These are phyloP conservation scores for Mastomys coucha DNA, from an alignment of 2,113 vertebrate genomes.

Conservation along the genomic window DNA sequence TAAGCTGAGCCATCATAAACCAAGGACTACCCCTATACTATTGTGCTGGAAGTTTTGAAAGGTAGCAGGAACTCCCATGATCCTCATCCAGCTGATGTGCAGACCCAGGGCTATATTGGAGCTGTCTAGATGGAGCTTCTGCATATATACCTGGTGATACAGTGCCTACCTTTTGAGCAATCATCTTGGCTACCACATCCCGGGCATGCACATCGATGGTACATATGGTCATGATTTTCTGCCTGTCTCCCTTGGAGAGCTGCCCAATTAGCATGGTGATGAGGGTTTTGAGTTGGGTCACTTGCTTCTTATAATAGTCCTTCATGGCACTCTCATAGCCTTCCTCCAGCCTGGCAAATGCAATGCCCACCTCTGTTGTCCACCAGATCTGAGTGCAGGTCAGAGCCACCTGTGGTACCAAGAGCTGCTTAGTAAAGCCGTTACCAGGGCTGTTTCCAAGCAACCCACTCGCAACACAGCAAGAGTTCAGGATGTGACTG, in stretches of 20 bases:
- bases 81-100: not conserved
- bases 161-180: constrained; percentile 93
- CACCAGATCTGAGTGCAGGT: constrained; percentile 98
- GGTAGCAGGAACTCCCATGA: not conserved
- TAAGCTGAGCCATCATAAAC: not conserved
- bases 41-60: not conserved
- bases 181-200: constrained; percentile 96
- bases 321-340: constrained; percentile 95
- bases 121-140: not conserved
- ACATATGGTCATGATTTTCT: constrained; percentile 99
- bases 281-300: constrained; percentile 95
- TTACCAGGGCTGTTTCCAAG: not conserved
- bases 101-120: not conserved
- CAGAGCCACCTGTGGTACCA: constrained; percentile 90
- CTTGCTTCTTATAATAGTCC: constrained; percentile 96
- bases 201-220: constrained; percentile 97
- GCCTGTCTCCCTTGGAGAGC: constrained; percentile 93
- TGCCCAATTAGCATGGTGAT: constrained; percentile 95
- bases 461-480: not conserved
- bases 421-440: constrained; percentile 2
- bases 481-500: not conserved
- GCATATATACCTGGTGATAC: fast-evolving
- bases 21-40: too few relatives aligned
- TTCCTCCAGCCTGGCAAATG: constrained; percentile 94
- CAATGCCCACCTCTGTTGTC: constrained; percentile 94